Evolutionary conservation across 2,113 vertebrate species (phyloP), one percentile per base, ranked within the genome.

Genomic region (Raja brachyura): DNA sequence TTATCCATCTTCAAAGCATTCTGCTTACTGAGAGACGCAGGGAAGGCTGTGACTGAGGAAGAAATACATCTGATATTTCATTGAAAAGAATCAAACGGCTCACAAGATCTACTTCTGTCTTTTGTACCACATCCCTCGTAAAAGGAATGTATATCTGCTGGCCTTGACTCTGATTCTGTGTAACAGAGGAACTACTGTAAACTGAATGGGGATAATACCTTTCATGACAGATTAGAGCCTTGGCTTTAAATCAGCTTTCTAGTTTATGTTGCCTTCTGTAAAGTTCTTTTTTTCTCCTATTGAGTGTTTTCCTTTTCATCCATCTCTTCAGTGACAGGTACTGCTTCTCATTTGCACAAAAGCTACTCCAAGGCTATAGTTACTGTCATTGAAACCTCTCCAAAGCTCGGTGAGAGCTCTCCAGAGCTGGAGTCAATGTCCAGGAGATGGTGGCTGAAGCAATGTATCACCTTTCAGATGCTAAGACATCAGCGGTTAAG

Each of bases 241-340:
- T 92, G 68, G 68, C 68, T 54, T 54, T 70, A 48, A 70, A 9
- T 48, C 90, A 54, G 90, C 66, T 92, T 28, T 92, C 20, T 39
- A 39, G 66, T 92, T 90, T 68, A 54, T 73, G 68, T 20, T 73
- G 90, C 90, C 90, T 92, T 92, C 66, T 70, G 88, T 90, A 70
- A 70, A 70, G 63, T 90, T 90, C 1, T 28, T 70, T 25, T 90
- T 39, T 59, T 25, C 2, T 25, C 8, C 66, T 20, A 39, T 88
- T 88, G 90, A 74, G 22, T 73, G 68, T 74, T 92, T 73, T 33
- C 8, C 48, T 48, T 54, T 92, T 74, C 18, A 68, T 92, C 63
- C 88, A 4, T 66, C 66, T 92, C 90, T 74, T 54, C 39, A 25
- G 63, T 7, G 63, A 70, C 88, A 70, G 66, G 20, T 48, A 70